Conservation (phyloP, 2,113 vertebrate species). For the Scytalopus superciliaris region DNA sequence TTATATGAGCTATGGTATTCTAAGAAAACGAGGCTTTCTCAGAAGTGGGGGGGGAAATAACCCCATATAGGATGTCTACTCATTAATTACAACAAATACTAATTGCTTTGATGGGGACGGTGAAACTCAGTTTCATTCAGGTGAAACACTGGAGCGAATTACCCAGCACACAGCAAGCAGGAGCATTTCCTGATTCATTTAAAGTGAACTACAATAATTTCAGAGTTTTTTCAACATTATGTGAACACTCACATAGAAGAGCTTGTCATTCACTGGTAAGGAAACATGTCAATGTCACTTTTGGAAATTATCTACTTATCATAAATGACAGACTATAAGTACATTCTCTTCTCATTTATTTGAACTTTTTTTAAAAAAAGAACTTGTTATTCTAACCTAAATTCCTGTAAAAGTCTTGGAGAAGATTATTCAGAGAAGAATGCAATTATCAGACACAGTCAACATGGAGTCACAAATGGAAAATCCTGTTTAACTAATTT, state of each 20-base stretch:
- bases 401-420: neutral
- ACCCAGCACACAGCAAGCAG: neutral
- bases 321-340: neutral
- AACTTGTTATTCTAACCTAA: neutral
- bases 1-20: neutral
- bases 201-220: neutral
- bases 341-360: neutral
- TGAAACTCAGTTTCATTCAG: neutral
- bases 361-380: neutral
- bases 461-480: neutral
- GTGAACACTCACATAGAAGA: neutral
- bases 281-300: neutral
- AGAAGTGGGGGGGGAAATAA: neutral
- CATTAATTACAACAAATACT: neutral
- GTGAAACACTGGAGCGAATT: neutral
- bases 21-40: neutral
- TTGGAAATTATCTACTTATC: neutral
- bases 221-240: neutral
- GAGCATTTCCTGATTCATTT: neutral
- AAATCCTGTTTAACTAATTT: neutral
- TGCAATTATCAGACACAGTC: neutral
- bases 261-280: neutral
- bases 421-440: neutral
- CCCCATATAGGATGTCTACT: neutral
- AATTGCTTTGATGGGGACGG: neutral